Evolutionary conservation across 2,113 vertebrate genomes (phyloP), one percentile per base, ranked within the genome.

Genomic region (Zapornia atra): DNA sequence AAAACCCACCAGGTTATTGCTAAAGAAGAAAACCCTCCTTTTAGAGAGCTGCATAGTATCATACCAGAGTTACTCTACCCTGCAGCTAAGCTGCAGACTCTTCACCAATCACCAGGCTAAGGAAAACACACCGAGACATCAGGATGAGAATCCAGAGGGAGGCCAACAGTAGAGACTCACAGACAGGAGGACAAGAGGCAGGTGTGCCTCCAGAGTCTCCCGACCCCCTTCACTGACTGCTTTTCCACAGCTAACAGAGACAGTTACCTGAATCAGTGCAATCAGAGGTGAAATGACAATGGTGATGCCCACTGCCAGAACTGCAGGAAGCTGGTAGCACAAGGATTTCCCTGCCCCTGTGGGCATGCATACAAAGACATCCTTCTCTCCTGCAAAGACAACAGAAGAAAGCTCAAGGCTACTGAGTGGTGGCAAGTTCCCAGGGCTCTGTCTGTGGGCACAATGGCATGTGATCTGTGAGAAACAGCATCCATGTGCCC

Each of bases 281-380:
- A 99, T 99, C 73, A 99, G 98, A 44, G 99, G 99, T 85, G 99
- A 99, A 94, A 99, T 98, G 82, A 99, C 99, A 91, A 99, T 97
- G 66, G 99, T 99, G 94, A 99, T 99, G 60, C 99, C 99, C 78
- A 97, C 93, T 68, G 99, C 98, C 97, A 99, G 87, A 26, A 99
- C 87, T 61, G 99, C 99, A 81, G 99, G 99, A 48, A 99, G 98
- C 97, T 99, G 99, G 97, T 99, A 99, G 92, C 99, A 99, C 50
- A 99, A 97, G 59, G 99, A 99, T 91, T 99, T 99, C 76, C 99
- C 99, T 78, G 99, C 99, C 76, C 99, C 99, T 36, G 99, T 99
- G 71, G 99, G 99, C 99, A 99, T 99, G 96, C 99, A 99, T 34
- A 99, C 98, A 96, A 99, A 99, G 83, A 99, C 99, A 97, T 99